Evolutionary conservation across 2,888 invertebrate genomes (phyloP).

Genomic region (Eilema griseolum): DNA sequence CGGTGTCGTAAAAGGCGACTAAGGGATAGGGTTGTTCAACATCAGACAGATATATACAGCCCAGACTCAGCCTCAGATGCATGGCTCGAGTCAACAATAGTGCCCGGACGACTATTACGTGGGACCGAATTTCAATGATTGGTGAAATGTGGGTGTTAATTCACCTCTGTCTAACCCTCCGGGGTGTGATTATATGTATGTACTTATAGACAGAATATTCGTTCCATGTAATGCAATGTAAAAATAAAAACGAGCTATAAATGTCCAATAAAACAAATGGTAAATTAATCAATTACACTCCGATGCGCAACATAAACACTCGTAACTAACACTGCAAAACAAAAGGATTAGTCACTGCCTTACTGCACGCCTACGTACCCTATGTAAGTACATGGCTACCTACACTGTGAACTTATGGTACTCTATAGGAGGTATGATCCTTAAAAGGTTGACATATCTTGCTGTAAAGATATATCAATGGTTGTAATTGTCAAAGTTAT

Average conservation of each 20-base stretch:
- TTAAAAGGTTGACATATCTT: neutral
- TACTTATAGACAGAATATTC: neutral
- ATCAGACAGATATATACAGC: no score
- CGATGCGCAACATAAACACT: neutral
- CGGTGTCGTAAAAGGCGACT: no score
- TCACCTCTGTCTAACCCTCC: no score
- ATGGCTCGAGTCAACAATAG: no score
- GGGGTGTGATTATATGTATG: no score
- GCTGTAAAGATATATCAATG: neutral
- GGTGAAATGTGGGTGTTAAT: no score
- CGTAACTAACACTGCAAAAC: constrained; percentile 2
- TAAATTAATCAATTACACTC: constrained; percentile 11
- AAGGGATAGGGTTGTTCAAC: no score
- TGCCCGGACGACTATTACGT: no score
- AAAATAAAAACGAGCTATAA: neutral
- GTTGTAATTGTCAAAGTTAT: neutral
- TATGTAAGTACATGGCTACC: neutral
- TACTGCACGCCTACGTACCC: neutral
- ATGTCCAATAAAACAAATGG: neutral
- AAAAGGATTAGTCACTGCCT: constrained; percentile 17
- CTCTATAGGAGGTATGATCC: no score
- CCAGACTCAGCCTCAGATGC: no score
- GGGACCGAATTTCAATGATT: no score
- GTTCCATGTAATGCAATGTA: neutral
- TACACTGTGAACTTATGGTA: neutral